Evolutionary conservation across 2,113 vertebrate genomes (phyloP), one percentile per base, ranked within the genome.

Genomic region (Orycteropus afer): DNA sequence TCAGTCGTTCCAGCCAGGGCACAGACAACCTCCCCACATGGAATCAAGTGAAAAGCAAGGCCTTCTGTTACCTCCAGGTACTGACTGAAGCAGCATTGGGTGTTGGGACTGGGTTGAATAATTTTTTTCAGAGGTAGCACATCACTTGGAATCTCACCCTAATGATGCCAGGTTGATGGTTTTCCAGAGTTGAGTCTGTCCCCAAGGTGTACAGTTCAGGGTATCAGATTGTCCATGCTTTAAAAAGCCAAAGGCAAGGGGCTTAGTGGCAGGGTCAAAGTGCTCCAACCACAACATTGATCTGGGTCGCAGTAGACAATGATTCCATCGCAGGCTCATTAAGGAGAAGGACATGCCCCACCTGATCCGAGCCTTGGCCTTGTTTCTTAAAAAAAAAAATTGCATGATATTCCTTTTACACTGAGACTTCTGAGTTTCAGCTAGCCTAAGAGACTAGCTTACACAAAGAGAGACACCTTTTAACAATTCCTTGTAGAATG

Each of bases 51-150:
- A 40, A 91, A 90, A 95, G 91, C 6, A 83, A 93, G 49, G 76
- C 87, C 71, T 91, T 94, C 90, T 95, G 92, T 96, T 95, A 93
- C 74, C 51, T 80, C 87, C 90, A 78, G 77, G 77, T 89, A 32
- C 83, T 91, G 84, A 91, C 89, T 91, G 95, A 85, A 88, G 88
- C 57, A 95, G 94, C 74, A 91, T 81, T 87, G 89, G 76, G 73
- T 49, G 22, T 81, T 86, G 47, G 69, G 63, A 69, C 15, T 65
- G 65, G 83, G 81, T 91, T 80, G 77, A 86, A 90, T 73, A 45
- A 55, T 82, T 95, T 97, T n/a, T 86, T 78, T 55, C 51, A 61
- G 23, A 45, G 80, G 81, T 42, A 80, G 53, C 71, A 53, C 13
- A 78, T 91, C 86, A 84, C 88, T 84, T 93, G 91, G 85, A 95